These are phyloP conservation scores for Nomada flava DNA, from an alignment of 2,888 invertebrate species.

Conservation along the genomic window DNA sequence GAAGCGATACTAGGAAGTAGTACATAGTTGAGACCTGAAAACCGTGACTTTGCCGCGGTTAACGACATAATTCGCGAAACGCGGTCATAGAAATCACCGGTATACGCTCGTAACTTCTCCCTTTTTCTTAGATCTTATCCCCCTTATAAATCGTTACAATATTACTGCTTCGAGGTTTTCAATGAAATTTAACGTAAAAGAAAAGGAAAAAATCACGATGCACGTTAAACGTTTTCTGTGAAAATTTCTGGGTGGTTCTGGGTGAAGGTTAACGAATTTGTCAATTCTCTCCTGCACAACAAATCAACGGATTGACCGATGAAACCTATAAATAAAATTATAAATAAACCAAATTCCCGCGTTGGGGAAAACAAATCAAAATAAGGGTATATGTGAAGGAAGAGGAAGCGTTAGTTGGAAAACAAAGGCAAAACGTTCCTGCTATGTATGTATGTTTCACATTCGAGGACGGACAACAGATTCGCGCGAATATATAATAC, in stretches of 20 bases:
- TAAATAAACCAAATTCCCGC: constrained; percentile 4
- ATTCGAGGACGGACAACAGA: not conserved
- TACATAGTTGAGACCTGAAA: constrained; percentile 31
- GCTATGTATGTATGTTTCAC: not conserved
- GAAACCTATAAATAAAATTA: not conserved
- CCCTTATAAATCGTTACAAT: not conserved
- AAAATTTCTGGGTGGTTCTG: not conserved
- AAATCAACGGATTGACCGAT: not conserved
- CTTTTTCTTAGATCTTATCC: not conserved
- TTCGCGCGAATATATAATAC: not conserved
- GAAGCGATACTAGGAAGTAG: constrained; percentile 1
- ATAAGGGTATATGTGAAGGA: not conserved
- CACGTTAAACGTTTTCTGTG: too few relatives aligned
- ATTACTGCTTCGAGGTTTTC: not conserved
- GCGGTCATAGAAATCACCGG: constrained; percentile 43
- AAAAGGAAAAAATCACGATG: too few relatives aligned
- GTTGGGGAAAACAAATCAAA: not conserved
- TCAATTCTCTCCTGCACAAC: not conserved
- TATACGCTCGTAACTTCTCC: not conserved
- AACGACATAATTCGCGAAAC: constrained; percentile 44
- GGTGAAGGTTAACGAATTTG: not conserved
- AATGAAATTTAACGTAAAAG: too few relatives aligned
- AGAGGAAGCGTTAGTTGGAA: not conserved
- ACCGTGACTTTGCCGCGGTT: constrained; percentile 47
- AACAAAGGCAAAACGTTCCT: not conserved